phyloP scores from a whole-genome alignment of 2,797 vertebrate species.

The Gymnoscopelus microlampas region DNA sequence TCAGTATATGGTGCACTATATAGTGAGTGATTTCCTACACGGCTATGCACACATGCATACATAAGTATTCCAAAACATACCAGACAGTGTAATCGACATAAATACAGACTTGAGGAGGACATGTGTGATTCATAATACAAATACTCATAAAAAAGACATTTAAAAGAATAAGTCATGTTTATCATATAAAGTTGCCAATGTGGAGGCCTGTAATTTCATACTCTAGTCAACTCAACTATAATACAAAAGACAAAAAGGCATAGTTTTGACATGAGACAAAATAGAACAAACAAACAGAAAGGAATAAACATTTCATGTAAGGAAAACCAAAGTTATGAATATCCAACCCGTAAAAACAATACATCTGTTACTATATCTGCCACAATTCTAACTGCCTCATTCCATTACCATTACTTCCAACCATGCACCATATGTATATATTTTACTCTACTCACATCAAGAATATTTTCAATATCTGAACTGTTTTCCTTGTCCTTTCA shows the following conservation, averaged over 20 bases:
- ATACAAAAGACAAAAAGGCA: conserved; percentile 4
- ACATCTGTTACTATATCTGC: no score
- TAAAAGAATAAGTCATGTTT: neutral
- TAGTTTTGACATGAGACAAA: neutral
- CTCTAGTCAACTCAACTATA: neutral
- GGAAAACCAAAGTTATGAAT: no score
- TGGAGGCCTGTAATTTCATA: conserved; percentile 2
- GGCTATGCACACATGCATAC: neutral
- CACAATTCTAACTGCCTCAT: no score
- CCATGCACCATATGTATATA: no score
- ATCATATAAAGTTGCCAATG: conserved; percentile 13
- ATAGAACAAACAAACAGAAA: neutral
- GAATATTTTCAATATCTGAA: no score
- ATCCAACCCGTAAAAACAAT: no score
- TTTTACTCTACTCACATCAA: no score
- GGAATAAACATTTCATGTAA: conserved; percentile 5
- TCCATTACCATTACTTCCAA: no score
- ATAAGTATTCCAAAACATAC: neutral
- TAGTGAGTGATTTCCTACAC: neutral
- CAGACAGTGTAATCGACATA: conserved; percentile 1
- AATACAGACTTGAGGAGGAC: conserved; percentile 7
- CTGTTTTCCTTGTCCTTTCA: no score
- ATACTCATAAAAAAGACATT: neutral
- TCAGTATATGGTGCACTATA: no score
- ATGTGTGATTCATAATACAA: neutral